Evolutionary conservation across 2,888 invertebrate species (phyloP).

Genomic region (Conomelus anceps): DNA sequence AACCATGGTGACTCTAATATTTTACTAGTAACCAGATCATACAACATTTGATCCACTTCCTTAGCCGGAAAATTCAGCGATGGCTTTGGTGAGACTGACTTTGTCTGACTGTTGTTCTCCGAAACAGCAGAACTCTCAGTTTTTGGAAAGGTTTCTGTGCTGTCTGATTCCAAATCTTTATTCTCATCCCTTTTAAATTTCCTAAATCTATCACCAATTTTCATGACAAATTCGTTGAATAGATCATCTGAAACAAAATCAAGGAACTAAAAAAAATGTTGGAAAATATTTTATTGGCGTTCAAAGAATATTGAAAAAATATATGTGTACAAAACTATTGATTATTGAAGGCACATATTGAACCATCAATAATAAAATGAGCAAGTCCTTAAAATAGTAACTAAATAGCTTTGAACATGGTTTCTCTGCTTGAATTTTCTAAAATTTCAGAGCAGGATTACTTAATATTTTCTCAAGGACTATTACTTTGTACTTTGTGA

Average conservation of each 20-base stretch:
- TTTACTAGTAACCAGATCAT: not conserved
- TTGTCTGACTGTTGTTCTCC: not conserved
- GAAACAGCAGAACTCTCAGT: not conserved
- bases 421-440: too few species aligned
- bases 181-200: not conserved
- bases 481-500: too few species aligned
- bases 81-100: not conserved
- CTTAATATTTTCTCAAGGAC: too few species aligned
- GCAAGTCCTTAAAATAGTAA: too few species aligned
- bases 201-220: slow-evolving; percentile 4
- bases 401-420: too few species aligned
- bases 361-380: too few species aligned
- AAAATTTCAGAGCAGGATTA: too few species aligned
- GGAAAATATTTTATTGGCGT: not conserved
- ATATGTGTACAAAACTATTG: not conserved
- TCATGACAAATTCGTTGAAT: slow-evolving; percentile 18
- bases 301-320: not conserved
- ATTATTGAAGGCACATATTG: too few species aligned
- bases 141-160: not conserved
- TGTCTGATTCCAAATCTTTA: not conserved
- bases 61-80: not conserved
- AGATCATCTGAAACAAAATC: slow-evolving; percentile 14
- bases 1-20: not conserved
- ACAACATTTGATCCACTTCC: not conserved
- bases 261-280: not conserved